Conservation (phyloP, 2,888 invertebrate species). For the Rhagonycha lutea region DNA sequence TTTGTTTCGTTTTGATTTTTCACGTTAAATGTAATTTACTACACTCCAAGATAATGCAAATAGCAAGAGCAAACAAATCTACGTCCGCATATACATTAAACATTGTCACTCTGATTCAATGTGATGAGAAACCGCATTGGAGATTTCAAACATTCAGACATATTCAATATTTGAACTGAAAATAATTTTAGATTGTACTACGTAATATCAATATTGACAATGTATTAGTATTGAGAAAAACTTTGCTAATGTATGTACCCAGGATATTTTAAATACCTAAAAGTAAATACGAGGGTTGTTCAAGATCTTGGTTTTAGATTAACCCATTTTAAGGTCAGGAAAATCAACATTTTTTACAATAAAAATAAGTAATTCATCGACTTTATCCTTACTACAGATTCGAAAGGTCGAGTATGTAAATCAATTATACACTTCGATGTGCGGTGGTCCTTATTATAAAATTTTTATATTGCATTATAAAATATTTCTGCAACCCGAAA, state of each 20-base stretch:
- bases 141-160: constrained; percentile 22
- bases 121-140: constrained; percentile 19
- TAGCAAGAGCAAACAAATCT: constrained; percentile 21
- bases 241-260: constrained; percentile 3
- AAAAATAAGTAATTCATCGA: too few species aligned
- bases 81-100: constrained; percentile 11
- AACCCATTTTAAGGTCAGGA: background rate
- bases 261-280: background rate
- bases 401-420: too few species aligned
- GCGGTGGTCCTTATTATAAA: too few species aligned
- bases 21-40: constrained; percentile 5
- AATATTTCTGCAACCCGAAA: background rate
- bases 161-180: constrained; percentile 28
- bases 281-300: background rate
- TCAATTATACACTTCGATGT: too few species aligned
- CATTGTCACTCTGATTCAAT: constrained; percentile 7
- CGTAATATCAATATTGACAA: constrained; percentile 15
- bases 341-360: too few species aligned
- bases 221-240: constrained; percentile 3
- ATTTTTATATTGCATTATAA: too few species aligned
- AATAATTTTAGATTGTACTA: constrained; percentile 27
- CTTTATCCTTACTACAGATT: too few species aligned
- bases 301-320: background rate
- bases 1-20: background rate
- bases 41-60: constrained; percentile 17